Percentiles rank a stretch among this genome's conserved stretches.
These are phyloP conservation scores for Macrostomum cliftonense DNA, from an alignment of 2,888 invertebrate species.

Conservation along the genomic window DNA sequence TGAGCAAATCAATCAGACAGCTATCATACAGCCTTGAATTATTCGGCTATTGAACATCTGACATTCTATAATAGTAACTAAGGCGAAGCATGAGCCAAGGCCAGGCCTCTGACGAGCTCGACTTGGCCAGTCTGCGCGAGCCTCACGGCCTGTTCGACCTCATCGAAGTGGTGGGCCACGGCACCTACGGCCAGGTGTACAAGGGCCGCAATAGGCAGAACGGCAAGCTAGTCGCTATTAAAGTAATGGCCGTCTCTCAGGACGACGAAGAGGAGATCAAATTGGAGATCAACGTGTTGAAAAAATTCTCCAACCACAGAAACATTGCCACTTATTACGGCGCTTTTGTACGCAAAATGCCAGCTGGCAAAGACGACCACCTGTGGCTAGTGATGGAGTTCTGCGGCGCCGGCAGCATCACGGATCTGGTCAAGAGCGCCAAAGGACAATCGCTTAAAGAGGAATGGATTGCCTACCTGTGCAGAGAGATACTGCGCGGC, in stretches of 20 bases:
- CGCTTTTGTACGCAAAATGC: slow-evolving; percentile 56
- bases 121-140: slow-evolving; percentile 51
- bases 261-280: slow-evolving; percentile 99
- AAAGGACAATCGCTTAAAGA: slow-evolving; percentile 93
- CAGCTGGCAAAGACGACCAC: background rate
- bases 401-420: slow-evolving; percentile 95
- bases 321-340: slow-evolving; percentile 99
- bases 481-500: slow-evolving; percentile 61
- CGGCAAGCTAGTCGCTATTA: slow-evolving; percentile 96
- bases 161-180: slow-evolving; percentile 99
- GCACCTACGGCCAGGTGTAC: slow-evolving; percentile 98
- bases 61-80: too few species aligned
- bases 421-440: slow-evolving; percentile 86
- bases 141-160: slow-evolving; percentile 98
- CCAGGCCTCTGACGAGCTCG: too few species aligned
- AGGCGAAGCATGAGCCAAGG: too few species aligned
- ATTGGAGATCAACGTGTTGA: slow-evolving; percentile 95
- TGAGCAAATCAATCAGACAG: too few species aligned
- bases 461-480: slow-evolving; percentile 99
- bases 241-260: slow-evolving; percentile 72
- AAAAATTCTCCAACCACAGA: slow-evolving; percentile 92
- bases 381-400: slow-evolving; percentile 85
- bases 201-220: slow-evolving; percentile 99
- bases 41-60: too few species aligned
- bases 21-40: too few species aligned